phyloP scores from a whole-genome alignment of 2,888 invertebrate genomes.

The Drosophila macrothrix region DNA sequence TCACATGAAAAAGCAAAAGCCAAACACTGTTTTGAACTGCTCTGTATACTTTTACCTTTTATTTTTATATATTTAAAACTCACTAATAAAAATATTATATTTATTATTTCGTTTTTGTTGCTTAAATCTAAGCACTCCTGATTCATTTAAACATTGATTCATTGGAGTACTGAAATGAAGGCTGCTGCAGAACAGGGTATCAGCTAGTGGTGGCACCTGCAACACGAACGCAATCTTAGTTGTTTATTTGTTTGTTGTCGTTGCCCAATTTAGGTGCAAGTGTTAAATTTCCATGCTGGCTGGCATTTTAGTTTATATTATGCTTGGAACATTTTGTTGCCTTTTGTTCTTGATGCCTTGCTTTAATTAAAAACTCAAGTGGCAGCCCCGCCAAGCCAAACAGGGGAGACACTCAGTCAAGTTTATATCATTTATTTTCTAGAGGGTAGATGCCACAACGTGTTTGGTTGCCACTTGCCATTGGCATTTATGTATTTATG shows the following conservation, averaged over 20 bases:
- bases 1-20: not conserved
- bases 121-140: not conserved
- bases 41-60: not conserved
- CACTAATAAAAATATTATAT: not conserved
- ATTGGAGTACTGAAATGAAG: too few species aligned
- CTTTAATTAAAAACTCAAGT: conserved; percentile 80
- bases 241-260: conserved; percentile 43
- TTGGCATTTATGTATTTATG: conserved; percentile 42
- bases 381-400: conserved; percentile 36
- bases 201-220: not conserved
- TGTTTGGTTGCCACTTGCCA: conserved; percentile 25
- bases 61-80: not conserved
- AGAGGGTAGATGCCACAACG: not conserved
- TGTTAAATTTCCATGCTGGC: conserved; percentile 77
- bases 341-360: conserved; percentile 67
- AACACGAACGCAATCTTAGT: conserved; percentile 3
- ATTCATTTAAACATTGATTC: not conserved
- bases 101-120: not conserved
- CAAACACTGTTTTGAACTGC: not conserved
- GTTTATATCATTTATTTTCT: conserved; percentile 28
- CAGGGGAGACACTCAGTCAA: not conserved
- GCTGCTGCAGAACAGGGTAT: not conserved
- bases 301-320: conserved; percentile 74
- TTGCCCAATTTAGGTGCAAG: conserved; percentile 72
- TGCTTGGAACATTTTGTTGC: conserved; percentile 69